Evolutionary conservation across 2,888 invertebrate species (phyloP), one percentile per base, ranked within the genome.

Genomic region (Cyrtodaria siliqua): DNA sequence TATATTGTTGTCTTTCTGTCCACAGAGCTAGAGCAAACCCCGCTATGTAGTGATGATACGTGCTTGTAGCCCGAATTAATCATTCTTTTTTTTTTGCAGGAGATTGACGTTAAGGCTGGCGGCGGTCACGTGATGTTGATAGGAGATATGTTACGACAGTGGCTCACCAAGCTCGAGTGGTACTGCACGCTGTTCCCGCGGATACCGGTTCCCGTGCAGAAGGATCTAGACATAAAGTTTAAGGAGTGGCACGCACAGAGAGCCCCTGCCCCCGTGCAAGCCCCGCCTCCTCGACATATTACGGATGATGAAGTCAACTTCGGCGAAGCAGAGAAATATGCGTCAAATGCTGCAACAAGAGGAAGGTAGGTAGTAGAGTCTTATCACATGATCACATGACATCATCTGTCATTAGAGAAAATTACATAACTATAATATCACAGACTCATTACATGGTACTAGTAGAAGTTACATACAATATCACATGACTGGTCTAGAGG

Each of bases 151-250:
- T 95, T 97, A 18, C 95, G 97, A 49, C 97, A 98, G 92, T 97
- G 97, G 95, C 95, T 99, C 63, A 96, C 97, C 71, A 98, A 99
- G 92, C 94, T 99, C 70, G 99, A 99, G 92, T 99, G 99, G 99
- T 99, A 98, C 94, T 97, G 97, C 49, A 99, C 99, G 0, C 94
- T 99, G 20, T 99, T 99, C 92, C 99, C 99, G 0, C 95, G 99
- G 84, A 99, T 99, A 93, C 99, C 99, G 0, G 99, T 99, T 73
- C 99, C 99, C 26, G 98, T 99, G 88, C 95, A 95, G 93, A 98
- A 98, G 93, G 96, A 96, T 92, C 95, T 98, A 83, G 97, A 98
- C 90, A 95, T 95, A 87, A 96, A 95, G 93, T 92, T 96, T 69
- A 83, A 81, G 60, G 79, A 73, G 0, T 56, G 70, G 12, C 59